phyloP scores from a whole-genome alignment of 2,113 vertebrate genomes.

The Machaerirhynchus nigripectus region DNA sequence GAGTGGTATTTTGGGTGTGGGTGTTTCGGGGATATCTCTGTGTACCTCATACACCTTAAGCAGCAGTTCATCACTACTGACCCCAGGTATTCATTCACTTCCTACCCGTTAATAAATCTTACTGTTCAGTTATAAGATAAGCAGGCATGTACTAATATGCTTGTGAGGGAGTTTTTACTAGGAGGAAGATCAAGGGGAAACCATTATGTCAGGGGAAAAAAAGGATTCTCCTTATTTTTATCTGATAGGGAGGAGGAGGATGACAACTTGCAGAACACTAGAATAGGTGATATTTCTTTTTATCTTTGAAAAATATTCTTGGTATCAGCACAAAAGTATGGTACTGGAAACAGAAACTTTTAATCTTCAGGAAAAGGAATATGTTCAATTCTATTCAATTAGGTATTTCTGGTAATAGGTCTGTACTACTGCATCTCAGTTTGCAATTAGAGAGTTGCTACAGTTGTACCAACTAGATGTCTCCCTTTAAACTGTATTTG shows the following conservation, averaged over 20 bases:
- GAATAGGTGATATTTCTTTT: neutral
- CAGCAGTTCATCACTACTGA: neutral
- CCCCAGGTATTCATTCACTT: neutral
- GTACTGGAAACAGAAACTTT: neutral
- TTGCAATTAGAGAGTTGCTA: neutral
- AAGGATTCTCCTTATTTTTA: neutral
- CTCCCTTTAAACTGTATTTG: neutral
- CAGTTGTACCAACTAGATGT: neutral
- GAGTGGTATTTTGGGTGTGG: neutral
- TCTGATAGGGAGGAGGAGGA: neutral
- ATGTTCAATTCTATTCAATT: neutral
- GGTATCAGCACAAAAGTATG: neutral
- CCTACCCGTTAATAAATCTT: neutral
- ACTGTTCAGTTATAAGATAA: neutral
- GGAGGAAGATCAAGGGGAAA: neutral
- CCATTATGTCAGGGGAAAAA: rapidly evolving
- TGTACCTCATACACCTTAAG: neutral
- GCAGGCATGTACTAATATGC: neutral
- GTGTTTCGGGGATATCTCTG: neutral
- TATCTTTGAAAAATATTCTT: neutral
- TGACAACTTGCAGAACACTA: neutral
- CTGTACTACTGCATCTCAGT: neutral
- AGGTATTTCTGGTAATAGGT: neutral
- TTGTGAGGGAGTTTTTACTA: neutral
- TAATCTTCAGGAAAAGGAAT: neutral